Evolutionary conservation across 2,888 invertebrate species (phyloP).

Genomic region (Seira ritae): DNA sequence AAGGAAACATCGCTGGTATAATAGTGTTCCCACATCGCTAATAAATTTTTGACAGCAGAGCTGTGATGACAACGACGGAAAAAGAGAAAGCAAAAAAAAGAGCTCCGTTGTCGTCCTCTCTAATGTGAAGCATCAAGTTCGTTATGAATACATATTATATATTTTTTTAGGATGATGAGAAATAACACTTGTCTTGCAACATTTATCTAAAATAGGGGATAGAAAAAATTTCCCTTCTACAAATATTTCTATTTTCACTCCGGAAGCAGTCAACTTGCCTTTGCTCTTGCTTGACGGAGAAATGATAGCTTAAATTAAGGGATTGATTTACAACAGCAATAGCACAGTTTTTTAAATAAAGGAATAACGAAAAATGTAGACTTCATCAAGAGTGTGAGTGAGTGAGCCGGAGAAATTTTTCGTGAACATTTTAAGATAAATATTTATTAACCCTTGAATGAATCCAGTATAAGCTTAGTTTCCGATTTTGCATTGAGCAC

Average conservation of each 20-base stretch:
- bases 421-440: not conserved
- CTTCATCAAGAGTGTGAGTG: not conserved
- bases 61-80: conserved; percentile 10
- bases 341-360: not conserved
- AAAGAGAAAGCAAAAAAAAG: conserved; percentile 21
- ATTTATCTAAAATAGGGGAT: too few species aligned
- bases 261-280: too few species aligned
- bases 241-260: too few species aligned
- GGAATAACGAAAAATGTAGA: too few species aligned
- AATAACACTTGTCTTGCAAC: too few species aligned
- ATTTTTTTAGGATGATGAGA: too few species aligned
- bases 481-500: too few species aligned
- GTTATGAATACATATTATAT: too few species aligned
- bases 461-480: not conserved
- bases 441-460: not conserved
- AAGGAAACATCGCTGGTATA: conserved; percentile 38
- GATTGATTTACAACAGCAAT: too few species aligned
- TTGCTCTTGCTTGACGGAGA: too few species aligned
- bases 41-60: conserved; percentile 55
- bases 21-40: conserved; percentile 54
- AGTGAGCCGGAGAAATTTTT: not conserved
- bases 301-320: not conserved
- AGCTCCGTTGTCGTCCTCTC: not conserved
- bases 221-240: not conserved
- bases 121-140: too few species aligned